These are phyloP conservation scores for Antigone vipio DNA, from an alignment of 2,113 vertebrate species.

Conservation along the genomic window DNA sequence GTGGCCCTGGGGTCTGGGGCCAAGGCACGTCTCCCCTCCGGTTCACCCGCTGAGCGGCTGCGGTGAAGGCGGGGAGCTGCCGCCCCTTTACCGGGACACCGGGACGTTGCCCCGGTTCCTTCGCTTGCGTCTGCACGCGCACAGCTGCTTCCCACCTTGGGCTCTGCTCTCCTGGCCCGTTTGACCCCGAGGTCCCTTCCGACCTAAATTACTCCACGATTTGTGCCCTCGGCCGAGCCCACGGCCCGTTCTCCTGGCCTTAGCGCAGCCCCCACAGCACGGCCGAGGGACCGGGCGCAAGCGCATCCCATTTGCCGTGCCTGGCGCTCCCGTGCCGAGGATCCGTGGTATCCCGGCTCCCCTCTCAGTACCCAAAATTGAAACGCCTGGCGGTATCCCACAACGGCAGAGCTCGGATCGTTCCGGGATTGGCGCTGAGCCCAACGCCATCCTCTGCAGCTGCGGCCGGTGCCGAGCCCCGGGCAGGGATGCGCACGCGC, in stretches of 20 bases:
- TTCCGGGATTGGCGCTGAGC: not conserved
- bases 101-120: not conserved
- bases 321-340: accelerated
- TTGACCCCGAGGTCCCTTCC: not conserved
- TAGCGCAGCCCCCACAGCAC: not conserved
- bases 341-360: not conserved
- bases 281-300: not conserved
- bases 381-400: accelerated
- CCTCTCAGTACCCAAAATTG: not conserved
- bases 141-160: not conserved
- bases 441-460: not conserved
- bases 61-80: not conserved
- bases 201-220: not conserved
- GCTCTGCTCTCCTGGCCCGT: not conserved
- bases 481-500: too few relatives aligned
- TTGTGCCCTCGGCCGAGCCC: not conserved
- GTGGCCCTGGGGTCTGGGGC: not conserved
- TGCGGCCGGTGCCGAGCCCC: accelerated
- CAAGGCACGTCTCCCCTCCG: not conserved
- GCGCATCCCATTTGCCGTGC: not conserved
- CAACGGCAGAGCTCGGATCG: not conserved
- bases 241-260: not conserved
- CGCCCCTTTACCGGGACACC: not conserved
- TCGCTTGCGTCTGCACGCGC: not conserved
- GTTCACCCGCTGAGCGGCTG: accelerated